Conservation (phyloP, 1,140 invertebrate genomes). For the Orchestia grillus region DNA sequence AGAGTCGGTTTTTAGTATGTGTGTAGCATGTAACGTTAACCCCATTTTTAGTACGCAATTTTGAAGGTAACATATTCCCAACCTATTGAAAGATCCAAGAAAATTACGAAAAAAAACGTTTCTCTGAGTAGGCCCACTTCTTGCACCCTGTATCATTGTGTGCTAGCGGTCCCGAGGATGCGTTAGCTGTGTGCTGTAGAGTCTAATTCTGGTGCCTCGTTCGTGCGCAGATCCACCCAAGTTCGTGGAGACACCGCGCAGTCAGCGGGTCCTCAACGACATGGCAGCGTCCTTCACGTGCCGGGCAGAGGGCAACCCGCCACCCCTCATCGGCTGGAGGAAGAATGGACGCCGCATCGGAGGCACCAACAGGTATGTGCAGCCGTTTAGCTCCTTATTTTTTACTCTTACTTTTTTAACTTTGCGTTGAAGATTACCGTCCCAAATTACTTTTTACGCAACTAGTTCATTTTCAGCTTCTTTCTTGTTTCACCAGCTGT, state of each 20-base stretch:
- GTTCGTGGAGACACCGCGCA: slow-evolving; percentile 86
- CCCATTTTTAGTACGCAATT: neutral
- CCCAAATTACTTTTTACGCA: no score
- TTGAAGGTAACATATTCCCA: neutral
- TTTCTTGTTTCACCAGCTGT: no score
- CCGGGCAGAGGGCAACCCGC: slow-evolving; percentile 89
- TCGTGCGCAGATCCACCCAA: slow-evolving; percentile 85
- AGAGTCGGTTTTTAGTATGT: neutral
- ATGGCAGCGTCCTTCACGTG: slow-evolving; percentile 96
- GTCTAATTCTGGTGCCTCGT: neutral
- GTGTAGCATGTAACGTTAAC: neutral
- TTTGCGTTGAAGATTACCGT: no score
- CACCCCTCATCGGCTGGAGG: slow-evolving; percentile 89
- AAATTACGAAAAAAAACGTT: neutral
- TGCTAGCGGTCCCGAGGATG: neutral
- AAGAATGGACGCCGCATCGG: slow-evolving; percentile 87
- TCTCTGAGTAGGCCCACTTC: neutral
- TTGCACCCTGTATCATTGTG: neutral
- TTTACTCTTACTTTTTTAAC: no score
- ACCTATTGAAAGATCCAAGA: neutral
- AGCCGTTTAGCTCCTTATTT: neutral
- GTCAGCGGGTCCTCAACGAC: slow-evolving; percentile 88
- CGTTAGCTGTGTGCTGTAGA: neutral
- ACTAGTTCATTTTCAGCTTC: no score
- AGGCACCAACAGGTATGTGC: slow-evolving; percentile 60